Percentiles rank a stretch among this genome's conserved stretches.
Evolutionary conservation across 1,140 invertebrate genomes (phyloP).

Genomic region (Paraescarpia echinospica): DNA sequence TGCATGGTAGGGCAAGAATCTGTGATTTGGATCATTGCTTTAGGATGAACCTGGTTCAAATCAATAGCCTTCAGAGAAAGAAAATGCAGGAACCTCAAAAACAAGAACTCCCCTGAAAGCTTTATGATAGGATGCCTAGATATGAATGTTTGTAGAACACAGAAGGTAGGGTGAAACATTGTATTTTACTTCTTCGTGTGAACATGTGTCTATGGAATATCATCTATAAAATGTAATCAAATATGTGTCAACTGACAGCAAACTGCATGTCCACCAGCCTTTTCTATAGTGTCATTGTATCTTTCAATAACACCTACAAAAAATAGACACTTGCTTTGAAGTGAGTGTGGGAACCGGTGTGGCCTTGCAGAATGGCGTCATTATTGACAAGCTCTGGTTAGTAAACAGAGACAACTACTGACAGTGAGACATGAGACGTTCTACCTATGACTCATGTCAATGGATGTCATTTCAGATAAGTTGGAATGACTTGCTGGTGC

Average conservation of each 20-base stretch:
- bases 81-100: background rate
- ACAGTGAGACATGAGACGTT: background rate
- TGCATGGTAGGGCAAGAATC: background rate
- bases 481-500: background rate
- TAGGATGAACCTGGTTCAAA: too few relatives aligned
- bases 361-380: background rate
- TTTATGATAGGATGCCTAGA: background rate
- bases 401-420: background rate
- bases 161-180: background rate
- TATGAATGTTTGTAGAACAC: background rate
- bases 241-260: too few relatives aligned
- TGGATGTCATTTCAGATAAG: background rate
- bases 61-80: background rate
- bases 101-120: background rate
- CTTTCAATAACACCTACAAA: background rate
- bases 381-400: background rate
- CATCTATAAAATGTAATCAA: background rate
- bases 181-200: background rate
- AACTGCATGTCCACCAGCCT: background rate
- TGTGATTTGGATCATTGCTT: background rate
- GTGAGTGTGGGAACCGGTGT: background rate
- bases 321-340: background rate
- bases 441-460: background rate
- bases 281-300: background rate
- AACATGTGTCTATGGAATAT: background rate